Percentiles rank a stretch among this genome's conserved stretches.
Evolutionary conservation across 92 coral and sea anemone species (phyloP).

Genomic region (Siderastrea radians): DNA sequence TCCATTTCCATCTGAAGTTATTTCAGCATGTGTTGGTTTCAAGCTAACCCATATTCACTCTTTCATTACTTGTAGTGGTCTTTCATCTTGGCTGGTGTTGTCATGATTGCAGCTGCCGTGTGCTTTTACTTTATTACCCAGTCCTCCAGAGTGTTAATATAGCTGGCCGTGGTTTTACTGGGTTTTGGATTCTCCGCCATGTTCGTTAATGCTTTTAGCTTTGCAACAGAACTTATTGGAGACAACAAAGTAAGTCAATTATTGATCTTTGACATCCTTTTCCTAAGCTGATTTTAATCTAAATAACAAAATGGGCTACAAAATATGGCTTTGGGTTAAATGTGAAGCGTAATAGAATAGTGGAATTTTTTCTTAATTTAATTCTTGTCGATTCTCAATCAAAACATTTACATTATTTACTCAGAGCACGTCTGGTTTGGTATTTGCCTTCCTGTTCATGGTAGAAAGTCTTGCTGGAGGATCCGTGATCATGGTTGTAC

Average conservation of each 20-base stretch:
- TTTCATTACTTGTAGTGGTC: background rate
- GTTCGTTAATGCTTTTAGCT: constrained; percentile 11
- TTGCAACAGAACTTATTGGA: constrained; percentile 36
- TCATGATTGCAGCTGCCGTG: constrained; percentile 3
- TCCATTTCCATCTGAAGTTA: too few species aligned
- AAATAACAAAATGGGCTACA: background rate
- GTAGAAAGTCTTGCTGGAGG: background rate
- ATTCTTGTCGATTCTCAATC: background rate
- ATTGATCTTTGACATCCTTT: background rate
- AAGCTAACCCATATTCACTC: too few species aligned
- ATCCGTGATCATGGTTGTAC: background rate
- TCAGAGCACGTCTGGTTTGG: constrained; percentile 32
- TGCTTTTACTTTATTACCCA: constrained; percentile 25
- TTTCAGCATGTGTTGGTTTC: too few species aligned
- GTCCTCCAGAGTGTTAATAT: background rate
- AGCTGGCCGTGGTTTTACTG: constrained; percentile 35
- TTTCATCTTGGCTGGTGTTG: constrained; percentile 4
- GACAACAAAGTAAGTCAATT: constrained; percentile 34
- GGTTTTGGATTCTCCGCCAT: constrained; percentile 51
- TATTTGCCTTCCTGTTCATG: constrained; percentile 13
- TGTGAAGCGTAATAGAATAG: background rate
- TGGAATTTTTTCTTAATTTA: background rate
- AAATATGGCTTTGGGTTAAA: background rate
- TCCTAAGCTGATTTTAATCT: background rate
- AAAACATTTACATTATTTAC: background rate